Evolutionary conservation across 2,113 vertebrate species (phyloP).

Genomic region (Dasyornis broadbenti): DNA sequence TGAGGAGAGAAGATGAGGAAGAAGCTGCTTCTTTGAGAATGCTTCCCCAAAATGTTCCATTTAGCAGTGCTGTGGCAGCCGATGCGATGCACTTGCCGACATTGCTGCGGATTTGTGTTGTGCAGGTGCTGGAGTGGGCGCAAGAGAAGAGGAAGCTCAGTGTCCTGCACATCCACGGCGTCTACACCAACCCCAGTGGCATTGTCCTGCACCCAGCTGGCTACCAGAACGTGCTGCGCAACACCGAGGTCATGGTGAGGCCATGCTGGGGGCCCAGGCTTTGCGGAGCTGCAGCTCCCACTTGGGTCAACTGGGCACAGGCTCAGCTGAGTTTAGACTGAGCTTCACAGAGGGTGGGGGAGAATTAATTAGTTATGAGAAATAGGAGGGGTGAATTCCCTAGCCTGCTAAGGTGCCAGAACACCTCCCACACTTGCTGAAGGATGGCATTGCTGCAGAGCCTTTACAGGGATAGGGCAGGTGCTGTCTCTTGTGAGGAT

Average conservation of each 20-base stretch:
- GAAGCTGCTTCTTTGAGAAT: not conserved
- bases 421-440: not conserved
- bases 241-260: constrained; percentile 95
- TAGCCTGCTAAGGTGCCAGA: not conserved
- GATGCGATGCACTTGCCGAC: accelerated
- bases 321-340: not conserved
- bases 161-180: constrained; percentile 92
- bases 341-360: not conserved
- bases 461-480: not conserved
- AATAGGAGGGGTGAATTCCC: not conserved
- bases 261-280: not conserved
- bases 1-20: not conserved
- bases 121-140: constrained; percentile 93
- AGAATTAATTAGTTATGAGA: not conserved
- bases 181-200: constrained; percentile 95
- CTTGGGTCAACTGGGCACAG: accelerated
- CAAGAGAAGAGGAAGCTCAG: constrained; percentile 91
- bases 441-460: not conserved
- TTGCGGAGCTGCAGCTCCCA: accelerated
- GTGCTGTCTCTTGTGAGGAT: not conserved
- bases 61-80: not conserved
- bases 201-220: constrained; percentile 94
- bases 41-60: accelerated
- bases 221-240: constrained; percentile 93
- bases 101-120: not conserved